Evolutionary conservation across 2,113 vertebrate species (phyloP).

Genomic region (Varanus salvator): DNA sequence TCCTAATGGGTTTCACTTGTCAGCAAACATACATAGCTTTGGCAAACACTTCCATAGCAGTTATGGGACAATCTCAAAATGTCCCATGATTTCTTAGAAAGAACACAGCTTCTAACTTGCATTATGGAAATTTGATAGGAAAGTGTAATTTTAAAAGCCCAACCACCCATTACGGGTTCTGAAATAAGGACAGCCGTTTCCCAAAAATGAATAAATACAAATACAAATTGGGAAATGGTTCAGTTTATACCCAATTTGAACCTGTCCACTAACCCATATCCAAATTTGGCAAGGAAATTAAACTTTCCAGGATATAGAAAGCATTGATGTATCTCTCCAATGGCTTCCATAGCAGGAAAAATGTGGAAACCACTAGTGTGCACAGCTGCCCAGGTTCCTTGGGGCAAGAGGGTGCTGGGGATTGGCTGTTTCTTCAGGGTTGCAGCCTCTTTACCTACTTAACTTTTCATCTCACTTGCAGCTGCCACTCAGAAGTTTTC

Average conservation of each 20-base stretch:
- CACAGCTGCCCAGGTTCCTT: neutral
- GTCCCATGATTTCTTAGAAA: neutral
- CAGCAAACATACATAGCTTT: neutral
- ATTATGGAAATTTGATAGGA: constrained; percentile 23
- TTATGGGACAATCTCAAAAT: neutral
- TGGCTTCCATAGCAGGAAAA: neutral
- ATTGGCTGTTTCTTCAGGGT: neutral
- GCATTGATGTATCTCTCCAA: neutral
- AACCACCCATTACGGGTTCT: neutral
- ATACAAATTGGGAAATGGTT: neutral
- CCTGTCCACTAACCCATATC: neutral
- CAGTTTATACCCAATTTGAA: neutral
- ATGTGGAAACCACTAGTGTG: neutral
- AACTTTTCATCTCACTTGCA: neutral
- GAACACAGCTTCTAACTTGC: neutral
- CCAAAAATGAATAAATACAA: neutral
- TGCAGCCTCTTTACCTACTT: neutral
- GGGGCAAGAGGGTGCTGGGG: neutral
- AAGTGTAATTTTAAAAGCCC: too few relatives aligned
- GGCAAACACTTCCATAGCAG: neutral
- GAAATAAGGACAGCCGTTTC: neutral
- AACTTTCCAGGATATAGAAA: neutral
- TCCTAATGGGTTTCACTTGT: neutral
- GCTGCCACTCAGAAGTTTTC: neutral
- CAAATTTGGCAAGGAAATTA: neutral